Conservation (phyloP, 1,140 invertebrate genomes). For the Neodiprion lecontei region DNA sequence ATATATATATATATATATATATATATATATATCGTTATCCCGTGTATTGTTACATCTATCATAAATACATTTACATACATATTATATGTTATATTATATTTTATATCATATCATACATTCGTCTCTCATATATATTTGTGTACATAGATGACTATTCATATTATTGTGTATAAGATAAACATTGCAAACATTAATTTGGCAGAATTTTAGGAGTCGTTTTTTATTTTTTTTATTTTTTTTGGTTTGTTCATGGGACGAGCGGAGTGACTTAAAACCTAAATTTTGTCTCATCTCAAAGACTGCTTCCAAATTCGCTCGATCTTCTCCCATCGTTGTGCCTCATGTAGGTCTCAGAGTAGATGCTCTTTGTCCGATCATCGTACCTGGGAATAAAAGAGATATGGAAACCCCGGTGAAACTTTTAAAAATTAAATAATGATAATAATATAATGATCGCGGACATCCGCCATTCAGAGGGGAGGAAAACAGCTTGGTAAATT, state of each 20-base stretch:
- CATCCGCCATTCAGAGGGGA: too few species aligned
- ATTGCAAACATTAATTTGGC: slow-evolving; percentile 43
- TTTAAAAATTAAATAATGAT: too few species aligned
- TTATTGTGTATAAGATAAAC: background rate
- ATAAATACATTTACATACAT: slow-evolving; percentile 33
- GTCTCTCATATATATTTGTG: slow-evolving; percentile 20
- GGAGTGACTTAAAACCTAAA: slow-evolving; percentile 48
- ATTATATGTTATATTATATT: slow-evolving; percentile 15
- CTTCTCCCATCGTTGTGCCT: slow-evolving; percentile 68
- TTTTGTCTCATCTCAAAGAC: slow-evolving; percentile 68
- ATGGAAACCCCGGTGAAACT: background rate
- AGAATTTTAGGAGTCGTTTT: slow-evolving; percentile 23
- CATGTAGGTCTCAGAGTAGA: slow-evolving; percentile 77
- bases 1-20: slow-evolving; percentile 24
- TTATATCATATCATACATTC: background rate
- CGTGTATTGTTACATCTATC: background rate
- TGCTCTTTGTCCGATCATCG: slow-evolving; percentile 74
- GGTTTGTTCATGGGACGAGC: slow-evolving; percentile 15
- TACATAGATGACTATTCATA: background rate
- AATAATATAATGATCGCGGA: too few species aligned
- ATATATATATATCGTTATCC: background rate
- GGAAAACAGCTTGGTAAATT: too few species aligned
- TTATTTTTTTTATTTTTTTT: slow-evolving; percentile 19
- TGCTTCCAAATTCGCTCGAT: slow-evolving; percentile 70
- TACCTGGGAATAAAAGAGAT: slow-evolving; percentile 54